phyloP scores from a whole-genome alignment of 2,113 vertebrate species.

The Sinocyclocheilus grahami region DNA sequence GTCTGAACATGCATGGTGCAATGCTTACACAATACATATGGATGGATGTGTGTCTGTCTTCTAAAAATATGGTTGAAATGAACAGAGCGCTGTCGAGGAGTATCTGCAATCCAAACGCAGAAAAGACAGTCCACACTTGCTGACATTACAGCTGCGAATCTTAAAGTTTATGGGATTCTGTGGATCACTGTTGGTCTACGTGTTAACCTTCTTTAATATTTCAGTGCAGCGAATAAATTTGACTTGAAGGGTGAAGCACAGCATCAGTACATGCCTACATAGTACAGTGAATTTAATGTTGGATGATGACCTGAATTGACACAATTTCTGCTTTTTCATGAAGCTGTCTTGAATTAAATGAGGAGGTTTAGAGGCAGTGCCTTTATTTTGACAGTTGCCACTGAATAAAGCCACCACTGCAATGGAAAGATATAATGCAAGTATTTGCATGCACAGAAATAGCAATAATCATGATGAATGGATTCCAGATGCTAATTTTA shows the following conservation, averaged over 20 bases:
- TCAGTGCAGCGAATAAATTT: not conserved
- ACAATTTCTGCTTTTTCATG: not conserved
- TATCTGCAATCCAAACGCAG: not conserved
- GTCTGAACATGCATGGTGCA: not conserved
- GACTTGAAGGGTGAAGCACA: not conserved
- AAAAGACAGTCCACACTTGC: not conserved
- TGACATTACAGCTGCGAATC: not conserved
- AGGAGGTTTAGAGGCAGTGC: not conserved
- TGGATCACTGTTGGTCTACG: not conserved
- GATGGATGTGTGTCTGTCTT: not conserved
- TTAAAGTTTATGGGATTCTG: not conserved
- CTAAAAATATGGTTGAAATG: not conserved
- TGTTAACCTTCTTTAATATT: not conserved
- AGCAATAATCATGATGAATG: constrained; percentile 50
- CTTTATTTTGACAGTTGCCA: constrained; percentile 19
- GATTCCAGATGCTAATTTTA: constrained; percentile 39
- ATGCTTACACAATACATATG: not conserved
- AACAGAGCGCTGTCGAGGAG: too few species aligned
- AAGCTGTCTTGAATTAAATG: not conserved
- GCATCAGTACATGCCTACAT: not conserved
- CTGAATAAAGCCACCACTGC: not conserved
- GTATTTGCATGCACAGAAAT: constrained; percentile 38
- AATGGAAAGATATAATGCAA: constrained; percentile 32
- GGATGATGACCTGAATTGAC: not conserved
- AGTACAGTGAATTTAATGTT: not conserved